Percentiles rank a stretch among this genome's conserved stretches.
Evolutionary conservation across 2,888 invertebrate species (phyloP).

Genomic region (Lasiommata megera): DNA sequence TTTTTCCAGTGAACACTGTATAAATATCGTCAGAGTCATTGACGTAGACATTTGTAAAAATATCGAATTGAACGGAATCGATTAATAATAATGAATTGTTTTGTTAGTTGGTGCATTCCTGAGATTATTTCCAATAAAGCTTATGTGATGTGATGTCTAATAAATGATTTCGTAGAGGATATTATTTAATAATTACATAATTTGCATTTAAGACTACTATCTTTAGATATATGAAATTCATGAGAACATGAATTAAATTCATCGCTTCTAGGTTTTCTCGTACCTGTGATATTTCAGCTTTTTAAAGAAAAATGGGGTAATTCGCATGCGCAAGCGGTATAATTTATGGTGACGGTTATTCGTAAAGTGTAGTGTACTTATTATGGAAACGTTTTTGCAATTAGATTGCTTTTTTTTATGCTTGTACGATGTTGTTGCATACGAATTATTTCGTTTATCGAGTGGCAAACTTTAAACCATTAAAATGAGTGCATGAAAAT

Average conservation of each 20-base stretch:
- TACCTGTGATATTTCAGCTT: slow-evolving; percentile 43
- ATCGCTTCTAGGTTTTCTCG: slow-evolving; percentile 49
- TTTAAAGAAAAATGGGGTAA: slow-evolving; percentile 44
- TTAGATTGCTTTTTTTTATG: slow-evolving; percentile 68
- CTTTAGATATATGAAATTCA: slow-evolving; percentile 41
- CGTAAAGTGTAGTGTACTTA: slow-evolving; percentile 47
- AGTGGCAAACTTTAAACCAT: slow-evolving; percentile 53
- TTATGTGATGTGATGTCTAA: slow-evolving; percentile 79
- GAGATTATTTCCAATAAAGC: slow-evolving; percentile 55
- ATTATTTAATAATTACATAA: slow-evolving; percentile 44
- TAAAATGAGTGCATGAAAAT: slow-evolving; percentile 58
- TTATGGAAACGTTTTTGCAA: slow-evolving; percentile 50
- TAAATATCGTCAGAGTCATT: slow-evolving; percentile 5
- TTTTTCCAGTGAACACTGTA: slow-evolving; percentile 7
- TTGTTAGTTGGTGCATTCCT: slow-evolving; percentile 69
- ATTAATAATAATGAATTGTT: neutral
- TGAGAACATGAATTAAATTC: slow-evolving; percentile 40
- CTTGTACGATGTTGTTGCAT: slow-evolving; percentile 65
- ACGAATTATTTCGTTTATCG: slow-evolving; percentile 59
- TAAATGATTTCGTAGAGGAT: slow-evolving; percentile 53
- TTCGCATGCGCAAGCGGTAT: slow-evolving; percentile 65
- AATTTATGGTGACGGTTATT: slow-evolving; percentile 68
- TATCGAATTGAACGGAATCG: neutral
- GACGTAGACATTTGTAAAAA: neutral
- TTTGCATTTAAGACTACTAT: slow-evolving; percentile 44